Conservation (phyloP, 2,113 vertebrate genomes). For the Ophthalmotilapia sp. region DNA sequence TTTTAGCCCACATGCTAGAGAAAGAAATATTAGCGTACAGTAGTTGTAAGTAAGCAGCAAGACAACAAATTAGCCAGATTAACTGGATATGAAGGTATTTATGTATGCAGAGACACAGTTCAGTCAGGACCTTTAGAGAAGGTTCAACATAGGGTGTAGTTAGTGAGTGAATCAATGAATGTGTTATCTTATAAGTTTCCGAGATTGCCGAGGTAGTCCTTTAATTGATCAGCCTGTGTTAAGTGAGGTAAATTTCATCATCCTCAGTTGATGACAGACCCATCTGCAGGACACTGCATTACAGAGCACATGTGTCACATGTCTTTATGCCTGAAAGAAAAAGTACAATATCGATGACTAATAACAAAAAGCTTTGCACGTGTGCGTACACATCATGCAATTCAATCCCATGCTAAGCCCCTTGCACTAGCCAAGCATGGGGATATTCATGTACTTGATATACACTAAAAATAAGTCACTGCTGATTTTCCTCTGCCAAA, state of each 20-base stretch:
- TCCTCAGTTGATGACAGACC: background rate
- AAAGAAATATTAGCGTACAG: background rate
- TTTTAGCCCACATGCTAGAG: background rate
- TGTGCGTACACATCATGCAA: background rate
- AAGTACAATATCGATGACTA: background rate
- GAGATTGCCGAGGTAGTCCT: background rate
- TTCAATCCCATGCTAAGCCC: background rate
- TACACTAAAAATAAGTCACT: background rate
- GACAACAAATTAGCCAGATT: background rate
- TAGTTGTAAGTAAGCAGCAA: background rate
- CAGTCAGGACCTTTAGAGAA: background rate
- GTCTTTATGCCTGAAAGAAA: background rate
- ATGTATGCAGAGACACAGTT: background rate
- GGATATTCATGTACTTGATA: background rate
- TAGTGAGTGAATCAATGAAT: background rate
- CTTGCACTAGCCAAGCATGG: background rate
- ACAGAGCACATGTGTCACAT: background rate
- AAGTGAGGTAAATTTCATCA: background rate
- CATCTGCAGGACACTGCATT: background rate
- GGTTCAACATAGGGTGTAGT: background rate
- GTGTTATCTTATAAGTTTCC: background rate
- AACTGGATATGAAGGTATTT: background rate
- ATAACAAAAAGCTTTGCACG: background rate
- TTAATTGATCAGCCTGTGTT: accelerated
- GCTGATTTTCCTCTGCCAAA: background rate